A percentile compares a stretch with the other conserved stretches of the same genome.
Evolutionary conservation across 2,113 vertebrate genomes (phyloP).

Genomic region (Ginglymostoma cirratum): DNA sequence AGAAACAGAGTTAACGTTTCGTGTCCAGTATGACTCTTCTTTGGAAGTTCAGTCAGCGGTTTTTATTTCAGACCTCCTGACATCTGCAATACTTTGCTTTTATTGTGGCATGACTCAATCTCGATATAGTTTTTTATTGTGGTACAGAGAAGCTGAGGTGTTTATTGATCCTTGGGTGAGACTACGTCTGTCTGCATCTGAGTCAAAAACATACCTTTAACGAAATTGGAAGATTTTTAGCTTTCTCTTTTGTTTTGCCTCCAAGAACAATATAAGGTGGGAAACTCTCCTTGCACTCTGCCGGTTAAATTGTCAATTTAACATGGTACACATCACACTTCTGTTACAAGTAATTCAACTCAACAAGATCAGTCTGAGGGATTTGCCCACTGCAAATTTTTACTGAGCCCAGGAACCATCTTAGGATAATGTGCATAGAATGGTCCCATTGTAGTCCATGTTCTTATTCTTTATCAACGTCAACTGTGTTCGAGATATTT

Average conservation of each 20-base stretch:
- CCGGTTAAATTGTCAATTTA: background rate
- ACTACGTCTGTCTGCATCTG: background rate
- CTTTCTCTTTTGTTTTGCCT: background rate
- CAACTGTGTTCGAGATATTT: background rate
- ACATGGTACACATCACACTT: background rate
- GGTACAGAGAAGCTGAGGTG: background rate
- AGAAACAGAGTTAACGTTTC: too few relatives aligned
- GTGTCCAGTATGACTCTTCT: too few relatives aligned
- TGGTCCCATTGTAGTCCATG: background rate
- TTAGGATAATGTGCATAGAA: background rate
- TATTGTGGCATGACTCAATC: background rate
- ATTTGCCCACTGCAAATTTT: background rate
- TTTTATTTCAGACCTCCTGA: too few relatives aligned
- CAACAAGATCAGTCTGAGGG: background rate
- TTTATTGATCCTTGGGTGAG: background rate
- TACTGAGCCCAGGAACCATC: background rate
- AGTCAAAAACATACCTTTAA: background rate
- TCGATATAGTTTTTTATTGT: background rate
- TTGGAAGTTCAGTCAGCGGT: too few relatives aligned
- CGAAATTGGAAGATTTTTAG: background rate
- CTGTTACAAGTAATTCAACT: background rate
- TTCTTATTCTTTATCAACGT: background rate
- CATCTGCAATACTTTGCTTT: too few relatives aligned
- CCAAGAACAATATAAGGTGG: background rate
- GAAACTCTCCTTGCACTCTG: background rate